A percentile compares a stretch with the other conserved stretches of the same genome.
phyloP scores from a whole-genome alignment of 1,140 invertebrate genomes.

The Drosophila rhopaloa region DNA sequence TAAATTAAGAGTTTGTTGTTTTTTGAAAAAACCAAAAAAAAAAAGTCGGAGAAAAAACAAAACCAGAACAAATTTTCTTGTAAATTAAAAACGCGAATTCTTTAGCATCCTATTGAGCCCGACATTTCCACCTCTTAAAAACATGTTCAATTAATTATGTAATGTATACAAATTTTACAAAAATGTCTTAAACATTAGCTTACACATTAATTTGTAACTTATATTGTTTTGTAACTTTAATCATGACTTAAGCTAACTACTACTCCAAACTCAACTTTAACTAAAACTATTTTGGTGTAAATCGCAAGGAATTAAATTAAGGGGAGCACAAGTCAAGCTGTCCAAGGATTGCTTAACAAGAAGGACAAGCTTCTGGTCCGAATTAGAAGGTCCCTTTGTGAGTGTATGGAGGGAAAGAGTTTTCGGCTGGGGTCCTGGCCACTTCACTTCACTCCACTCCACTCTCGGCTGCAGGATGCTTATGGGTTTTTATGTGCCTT shows the following conservation, averaged over 20 bases:
- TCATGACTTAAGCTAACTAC: background rate
- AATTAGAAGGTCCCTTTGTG: slow-evolving; percentile 14
- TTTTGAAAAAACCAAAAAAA: too few relatives aligned
- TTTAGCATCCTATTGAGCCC: too few relatives aligned
- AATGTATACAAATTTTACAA: too few relatives aligned
- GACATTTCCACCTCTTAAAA: too few relatives aligned
- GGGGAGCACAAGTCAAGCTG: background rate
- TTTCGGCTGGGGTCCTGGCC: slow-evolving; percentile 20
- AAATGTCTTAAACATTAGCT: too few relatives aligned
- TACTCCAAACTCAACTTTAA: background rate
- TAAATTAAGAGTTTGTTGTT: too few relatives aligned
- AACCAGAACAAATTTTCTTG: too few relatives aligned
- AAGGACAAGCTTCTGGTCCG: slow-evolving; percentile 27
- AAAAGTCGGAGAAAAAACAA: too few relatives aligned
- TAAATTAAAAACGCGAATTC: too few relatives aligned
- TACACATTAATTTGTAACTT: too few relatives aligned
- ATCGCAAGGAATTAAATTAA: slow-evolving; percentile 12
- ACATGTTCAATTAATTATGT: too few relatives aligned
- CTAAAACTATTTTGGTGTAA: slow-evolving; percentile 3
- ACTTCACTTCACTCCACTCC: slow-evolving; percentile 6
- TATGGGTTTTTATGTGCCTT: slow-evolving; percentile 80
- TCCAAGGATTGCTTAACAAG: slow-evolving; percentile 24
- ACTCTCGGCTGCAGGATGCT: slow-evolving; percentile 48
- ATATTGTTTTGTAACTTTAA: background rate
- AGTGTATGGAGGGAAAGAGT: slow-evolving; percentile 18